Evolutionary conservation across 2,113 vertebrate genomes (phyloP).

Genomic region (Gambusia affinis): DNA sequence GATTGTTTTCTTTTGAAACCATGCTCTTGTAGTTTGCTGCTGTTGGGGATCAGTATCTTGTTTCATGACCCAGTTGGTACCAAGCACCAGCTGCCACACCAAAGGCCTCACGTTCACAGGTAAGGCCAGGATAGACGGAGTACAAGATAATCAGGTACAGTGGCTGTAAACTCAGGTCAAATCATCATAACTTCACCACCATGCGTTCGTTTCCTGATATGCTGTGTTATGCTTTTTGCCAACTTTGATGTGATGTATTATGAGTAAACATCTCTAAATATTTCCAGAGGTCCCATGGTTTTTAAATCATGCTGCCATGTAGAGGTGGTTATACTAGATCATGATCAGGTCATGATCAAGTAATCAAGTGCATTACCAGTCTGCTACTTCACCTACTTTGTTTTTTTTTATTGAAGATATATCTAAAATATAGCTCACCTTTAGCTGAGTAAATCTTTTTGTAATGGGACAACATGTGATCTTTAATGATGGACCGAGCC

Average conservation of each 20-base stretch:
- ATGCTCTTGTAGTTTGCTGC: neutral
- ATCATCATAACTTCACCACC: neutral
- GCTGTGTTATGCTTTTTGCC: neutral
- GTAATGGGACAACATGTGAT: conserved; percentile 95
- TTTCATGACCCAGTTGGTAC: neutral
- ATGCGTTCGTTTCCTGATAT: neutral
- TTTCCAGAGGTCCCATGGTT: neutral
- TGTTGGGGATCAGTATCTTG: neutral
- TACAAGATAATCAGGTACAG: neutral
- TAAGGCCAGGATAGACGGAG: neutral
- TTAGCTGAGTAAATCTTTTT: conserved; percentile 93
- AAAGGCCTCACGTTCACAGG: neutral
- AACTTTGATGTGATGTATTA: neutral
- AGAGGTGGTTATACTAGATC: neutral
- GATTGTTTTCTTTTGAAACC: too few species aligned
- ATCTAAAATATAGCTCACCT: conserved; percentile 79
- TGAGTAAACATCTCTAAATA: neutral
- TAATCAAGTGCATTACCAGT: too few species aligned
- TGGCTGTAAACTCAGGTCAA: neutral
- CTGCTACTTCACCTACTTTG: neutral
- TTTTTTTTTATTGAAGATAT: neutral
- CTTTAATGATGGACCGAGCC: conserved; percentile 86
- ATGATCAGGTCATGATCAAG: too few species aligned
- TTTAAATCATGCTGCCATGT: neutral
- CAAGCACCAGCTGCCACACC: neutral